Evolutionary conservation across 1,140 invertebrate genomes (phyloP).

Genomic region (Propsilocerus akamusi): DNA sequence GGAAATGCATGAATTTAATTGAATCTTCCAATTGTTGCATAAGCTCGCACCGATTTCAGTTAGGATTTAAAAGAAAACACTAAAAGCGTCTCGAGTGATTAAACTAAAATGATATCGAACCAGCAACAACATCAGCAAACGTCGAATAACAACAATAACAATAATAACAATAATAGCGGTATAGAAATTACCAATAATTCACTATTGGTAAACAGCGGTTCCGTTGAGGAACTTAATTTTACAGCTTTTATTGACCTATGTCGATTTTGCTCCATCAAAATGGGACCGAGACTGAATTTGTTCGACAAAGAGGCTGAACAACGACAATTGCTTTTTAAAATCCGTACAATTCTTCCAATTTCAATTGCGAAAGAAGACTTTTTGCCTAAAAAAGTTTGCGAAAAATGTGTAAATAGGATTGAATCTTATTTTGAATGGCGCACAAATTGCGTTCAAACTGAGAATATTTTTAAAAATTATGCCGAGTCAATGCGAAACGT

Average conservation of each 20-base stretch:
- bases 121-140: neutral
- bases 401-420: slow-evolving; percentile 38
- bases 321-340: slow-evolving; percentile 44
- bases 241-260: slow-evolving; percentile 41
- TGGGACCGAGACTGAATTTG: slow-evolving; percentile 40
- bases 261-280: slow-evolving; percentile 43
- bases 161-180: too few relatives aligned
- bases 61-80: too few relatives aligned
- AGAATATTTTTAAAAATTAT: slow-evolving; percentile 42
- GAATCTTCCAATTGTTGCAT: too few relatives aligned
- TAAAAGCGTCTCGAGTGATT: too few relatives aligned
- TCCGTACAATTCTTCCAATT: slow-evolving; percentile 39
- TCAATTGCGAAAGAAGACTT: slow-evolving; percentile 51
- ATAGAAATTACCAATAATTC: neutral
- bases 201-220: neutral
- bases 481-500: slow-evolving; percentile 42
- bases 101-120: slow-evolving; percentile 1
- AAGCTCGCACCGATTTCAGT: too few relatives aligned
- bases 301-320: slow-evolving; percentile 50
- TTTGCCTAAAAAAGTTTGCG: slow-evolving; percentile 48
- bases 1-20: too few relatives aligned
- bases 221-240: slow-evolving; percentile 39
- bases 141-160: neutral
- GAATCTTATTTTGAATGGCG: slow-evolving; percentile 49
- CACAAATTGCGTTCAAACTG: slow-evolving; percentile 37